Evolutionary conservation across 2,888 invertebrate genomes (phyloP).

Genomic region (Sialis lutaria): DNA sequence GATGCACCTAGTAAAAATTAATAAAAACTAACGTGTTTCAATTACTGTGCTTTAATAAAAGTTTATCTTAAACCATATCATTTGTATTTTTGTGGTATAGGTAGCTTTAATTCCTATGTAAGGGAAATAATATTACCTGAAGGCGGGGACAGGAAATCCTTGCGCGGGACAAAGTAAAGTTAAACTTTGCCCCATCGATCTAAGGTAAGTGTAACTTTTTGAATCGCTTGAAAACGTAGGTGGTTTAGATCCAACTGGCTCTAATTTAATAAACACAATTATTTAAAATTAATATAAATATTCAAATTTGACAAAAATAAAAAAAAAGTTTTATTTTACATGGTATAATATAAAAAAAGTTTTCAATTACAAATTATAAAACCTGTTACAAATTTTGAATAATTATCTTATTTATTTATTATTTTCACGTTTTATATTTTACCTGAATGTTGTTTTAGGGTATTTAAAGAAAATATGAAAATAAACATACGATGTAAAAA

Average conservation of each 20-base stretch:
- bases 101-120: no score
- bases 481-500: no score
- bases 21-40: no score
- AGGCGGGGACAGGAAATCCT: conserved; percentile 43
- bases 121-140: conserved; percentile 26
- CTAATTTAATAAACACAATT: conserved; percentile 17
- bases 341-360: no score
- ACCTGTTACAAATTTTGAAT: no score
- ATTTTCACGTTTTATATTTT: neutral
- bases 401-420: no score
- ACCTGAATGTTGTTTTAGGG: neutral
- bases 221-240: conserved; percentile 48
- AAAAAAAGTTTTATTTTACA: no score
- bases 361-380: no score
- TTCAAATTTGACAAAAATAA: no score
- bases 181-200: conserved; percentile 22
- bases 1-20: no score
- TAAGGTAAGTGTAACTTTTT: conserved; percentile 40
- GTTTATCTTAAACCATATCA: no score
- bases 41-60: neutral
- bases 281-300: neutral
- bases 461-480: neutral
- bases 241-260: conserved; percentile 45
- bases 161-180: conserved; percentile 47
- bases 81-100: no score